Conservation (phyloP, 1,140 invertebrate species). For the Drosophila nasuta region DNA sequence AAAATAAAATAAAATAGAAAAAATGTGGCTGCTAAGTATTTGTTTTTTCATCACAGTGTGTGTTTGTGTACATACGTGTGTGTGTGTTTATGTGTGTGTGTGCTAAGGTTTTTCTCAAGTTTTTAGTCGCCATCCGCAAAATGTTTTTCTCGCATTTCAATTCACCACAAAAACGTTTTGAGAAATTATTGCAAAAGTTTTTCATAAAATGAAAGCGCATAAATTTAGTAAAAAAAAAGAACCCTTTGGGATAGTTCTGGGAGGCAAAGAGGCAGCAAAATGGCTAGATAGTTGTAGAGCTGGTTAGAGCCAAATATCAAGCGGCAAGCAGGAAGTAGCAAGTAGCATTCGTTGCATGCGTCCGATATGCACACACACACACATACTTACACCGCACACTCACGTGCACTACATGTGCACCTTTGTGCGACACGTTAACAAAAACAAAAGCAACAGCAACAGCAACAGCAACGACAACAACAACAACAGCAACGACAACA, state of each 20-base stretch:
- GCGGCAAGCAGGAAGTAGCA: slow-evolving; percentile 59
- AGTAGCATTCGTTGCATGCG: slow-evolving; percentile 54
- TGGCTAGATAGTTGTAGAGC: slow-evolving; percentile 36
- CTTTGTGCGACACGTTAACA: slow-evolving; percentile 82
- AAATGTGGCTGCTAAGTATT: slow-evolving; percentile 57
- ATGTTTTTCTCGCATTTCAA: slow-evolving; percentile 84
- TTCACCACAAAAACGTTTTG: slow-evolving; percentile 84
- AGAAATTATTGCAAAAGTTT: slow-evolving; percentile 85
- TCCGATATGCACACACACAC: slow-evolving; percentile 59
- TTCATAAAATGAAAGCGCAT: slow-evolving; percentile 84
- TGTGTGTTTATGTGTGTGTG: slow-evolving; percentile 34
- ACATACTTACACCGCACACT: slow-evolving; percentile 24
- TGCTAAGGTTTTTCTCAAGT: slow-evolving; percentile 80
- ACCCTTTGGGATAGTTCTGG: slow-evolving; percentile 6
- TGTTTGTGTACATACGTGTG: slow-evolving; percentile 27
- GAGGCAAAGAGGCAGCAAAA: background rate
- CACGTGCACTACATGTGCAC: slow-evolving; percentile 54
- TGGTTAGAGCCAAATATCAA: slow-evolving; percentile 76
- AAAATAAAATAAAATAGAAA: slow-evolving; percentile 35
- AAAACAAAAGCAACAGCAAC: slow-evolving; percentile 65
- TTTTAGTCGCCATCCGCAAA: slow-evolving; percentile 84
- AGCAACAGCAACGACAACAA: background rate
- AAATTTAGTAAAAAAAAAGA: slow-evolving; percentile 76
- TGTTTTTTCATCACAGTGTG: slow-evolving; percentile 51
- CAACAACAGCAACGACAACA: slow-evolving; percentile 24